These are phyloP conservation scores for Gibbula magus DNA, from an alignment of 2,888 invertebrate genomes.

Conservation along the genomic window DNA sequence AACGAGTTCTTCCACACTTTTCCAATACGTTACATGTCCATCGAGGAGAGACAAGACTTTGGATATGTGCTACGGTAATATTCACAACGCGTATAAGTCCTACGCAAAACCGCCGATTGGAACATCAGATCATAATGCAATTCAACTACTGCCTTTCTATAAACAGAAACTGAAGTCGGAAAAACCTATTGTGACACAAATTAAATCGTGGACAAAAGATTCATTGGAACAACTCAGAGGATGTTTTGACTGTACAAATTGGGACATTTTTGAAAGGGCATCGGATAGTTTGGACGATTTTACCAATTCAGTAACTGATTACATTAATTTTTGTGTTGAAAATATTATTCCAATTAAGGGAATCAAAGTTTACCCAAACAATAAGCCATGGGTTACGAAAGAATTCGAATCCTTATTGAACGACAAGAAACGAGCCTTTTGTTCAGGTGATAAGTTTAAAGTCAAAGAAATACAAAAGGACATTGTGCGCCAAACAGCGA, in stretches of 20 bases:
- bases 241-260: slow-evolving; percentile 12
- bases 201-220: too few relatives aligned
- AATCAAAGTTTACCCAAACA: too few relatives aligned
- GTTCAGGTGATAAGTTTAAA: too few relatives aligned
- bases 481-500: too few relatives aligned
- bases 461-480: too few relatives aligned
- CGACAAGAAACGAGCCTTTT: too few relatives aligned
- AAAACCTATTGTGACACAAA: not conserved
- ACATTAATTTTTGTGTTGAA: not conserved
- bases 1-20: not conserved
- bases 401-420: too few relatives aligned
- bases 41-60: not conserved
- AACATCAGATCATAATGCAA: not conserved
- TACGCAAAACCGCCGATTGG: too few relatives aligned
- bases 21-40: slow-evolving; percentile 2
- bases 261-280: too few relatives aligned
- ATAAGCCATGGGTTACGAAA: too few relatives aligned
- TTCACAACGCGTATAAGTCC: not conserved
- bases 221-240: too few relatives aligned
- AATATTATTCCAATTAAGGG: not conserved
- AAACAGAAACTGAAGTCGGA: not conserved
- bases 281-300: not conserved
- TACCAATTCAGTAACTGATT: not conserved
- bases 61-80: slow-evolving; percentile 2
- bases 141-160: not conserved